Base-by-base conservation (phyloP, 92 coral and sea anemone species). In the Epizoanthus fatuus region DNA sequence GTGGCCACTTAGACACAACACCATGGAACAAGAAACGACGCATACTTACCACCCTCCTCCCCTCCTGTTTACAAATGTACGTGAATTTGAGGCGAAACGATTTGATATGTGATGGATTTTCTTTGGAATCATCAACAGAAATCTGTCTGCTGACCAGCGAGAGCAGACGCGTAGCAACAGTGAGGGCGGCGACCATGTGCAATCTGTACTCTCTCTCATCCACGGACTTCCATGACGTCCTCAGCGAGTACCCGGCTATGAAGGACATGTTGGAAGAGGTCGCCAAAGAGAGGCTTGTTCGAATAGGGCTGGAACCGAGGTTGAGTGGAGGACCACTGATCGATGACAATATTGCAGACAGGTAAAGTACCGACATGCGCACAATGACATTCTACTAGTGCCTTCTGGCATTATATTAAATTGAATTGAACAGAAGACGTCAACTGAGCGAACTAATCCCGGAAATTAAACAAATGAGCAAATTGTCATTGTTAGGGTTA, bases 171-270 rank as follows among this genome's bases (percentile, higher is more conserved):
- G 98, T 95, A 2, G 99, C 99, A 67, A 91, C 98, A 22, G 93
- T 95, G 32, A 92, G 99, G 54, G 99, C 99, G 12, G 99, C 99
- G 42, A 97, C 98, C 38, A 95, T 79, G 74, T 95, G 98, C 58
- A 95, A 95, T 47, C 86, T 97, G 82, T 97, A 97, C 87, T 90
- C 95, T 11, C 72, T 97, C 53, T 71, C 91, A 7, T 89, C 99
- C 25, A 52, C 56, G 42, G 91, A 97, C 71, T 97, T 97, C 81
- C 98, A 93, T 44, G 93, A 87, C 16, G 97, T 97, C 14, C 93
- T 97, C 44, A 32, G 52, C 22, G 99, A 95, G 81, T 97, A 93
- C 57, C 99, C 99, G 19, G 94, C 81, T 19, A 95, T 97, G 97
- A 90, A 83, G 42, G 65, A 77, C 35, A 84, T 91, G 94, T 76